Conservation (phyloP, 2,797 vertebrate genomes). For the Cetoscarus ocellatus region DNA sequence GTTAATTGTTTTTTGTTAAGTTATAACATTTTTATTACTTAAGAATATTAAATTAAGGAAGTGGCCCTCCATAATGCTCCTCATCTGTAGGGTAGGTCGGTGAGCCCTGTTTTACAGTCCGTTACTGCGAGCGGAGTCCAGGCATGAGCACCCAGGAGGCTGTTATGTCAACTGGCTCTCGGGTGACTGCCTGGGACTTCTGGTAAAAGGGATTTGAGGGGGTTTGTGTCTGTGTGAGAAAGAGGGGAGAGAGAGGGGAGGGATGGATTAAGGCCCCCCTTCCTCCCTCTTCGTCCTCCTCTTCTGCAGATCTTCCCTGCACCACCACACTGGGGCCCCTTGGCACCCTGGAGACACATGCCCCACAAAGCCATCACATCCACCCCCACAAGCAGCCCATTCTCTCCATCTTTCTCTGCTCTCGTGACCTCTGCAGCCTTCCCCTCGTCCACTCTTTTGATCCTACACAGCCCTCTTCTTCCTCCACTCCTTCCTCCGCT, state of each 20-base stretch:
- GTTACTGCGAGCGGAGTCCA: slow-evolving; percentile 57
- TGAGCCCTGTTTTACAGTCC: slow-evolving; percentile 3
- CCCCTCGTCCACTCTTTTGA: slow-evolving; percentile 20
- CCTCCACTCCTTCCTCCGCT: slow-evolving; percentile 19
- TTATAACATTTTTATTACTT: too few species aligned
- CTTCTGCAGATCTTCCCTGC: slow-evolving; percentile 38
- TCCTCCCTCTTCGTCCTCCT: slow-evolving; percentile 34
- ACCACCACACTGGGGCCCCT: slow-evolving; percentile 54
- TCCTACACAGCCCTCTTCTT: slow-evolving; percentile 15
- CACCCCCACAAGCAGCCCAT: slow-evolving; percentile 59
- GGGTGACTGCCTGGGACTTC: slow-evolving; percentile 73
- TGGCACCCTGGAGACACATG: slow-evolving; percentile 71
- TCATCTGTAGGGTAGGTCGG: too few species aligned
- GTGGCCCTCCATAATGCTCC: too few species aligned
- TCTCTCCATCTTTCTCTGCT: slow-evolving; percentile 24
- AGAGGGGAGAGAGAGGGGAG: slow-evolving; percentile 40
- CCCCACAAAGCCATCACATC: slow-evolving; percentile 69
- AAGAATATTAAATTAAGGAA: too few species aligned
- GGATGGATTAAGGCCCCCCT: slow-evolving; percentile 65
- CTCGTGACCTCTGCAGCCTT: slow-evolving; percentile 44
- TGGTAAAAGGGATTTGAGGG: slow-evolving; percentile 78
- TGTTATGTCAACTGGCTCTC: slow-evolving; percentile 79
- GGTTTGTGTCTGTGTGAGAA: slow-evolving; percentile 68
- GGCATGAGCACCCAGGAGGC: slow-evolving; percentile 57
- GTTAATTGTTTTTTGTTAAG: too few species aligned